Evolutionary conservation across 2,888 invertebrate genomes (phyloP).

Genomic region (Synergus laeviventris): DNA sequence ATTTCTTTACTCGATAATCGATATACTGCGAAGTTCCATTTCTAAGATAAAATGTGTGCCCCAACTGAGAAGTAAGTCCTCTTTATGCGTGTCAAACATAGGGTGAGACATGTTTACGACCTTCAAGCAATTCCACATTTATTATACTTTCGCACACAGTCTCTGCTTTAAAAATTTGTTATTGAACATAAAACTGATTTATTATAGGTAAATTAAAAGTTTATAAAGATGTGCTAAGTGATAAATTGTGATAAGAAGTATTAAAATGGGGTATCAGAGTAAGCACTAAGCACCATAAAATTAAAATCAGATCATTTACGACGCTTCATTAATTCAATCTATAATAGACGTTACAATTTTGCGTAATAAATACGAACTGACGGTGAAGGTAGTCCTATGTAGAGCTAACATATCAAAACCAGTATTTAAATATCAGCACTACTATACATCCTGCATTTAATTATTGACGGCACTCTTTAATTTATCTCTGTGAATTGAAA

Average conservation of each 20-base stretch:
- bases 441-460: conserved; percentile 15
- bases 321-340: conserved; percentile 9
- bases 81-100: conserved; percentile 33
- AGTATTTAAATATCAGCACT: conserved; percentile 27
- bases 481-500: conserved; percentile 28
- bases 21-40: conserved; percentile 18
- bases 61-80: conserved; percentile 36
- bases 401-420: conserved; percentile 13
- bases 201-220: neutral
- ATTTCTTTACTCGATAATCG: conserved; percentile 19
- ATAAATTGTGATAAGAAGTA: neutral
- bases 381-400: neutral
- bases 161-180: neutral
- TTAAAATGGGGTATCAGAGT: too few species aligned
- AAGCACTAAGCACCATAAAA: too few species aligned
- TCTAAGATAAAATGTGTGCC: conserved; percentile 32
- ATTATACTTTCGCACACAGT: conserved; percentile 5
- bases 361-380: conserved; percentile 22
- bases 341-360: conserved; percentile 6
- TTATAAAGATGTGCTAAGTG: neutral
- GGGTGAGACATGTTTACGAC: conserved; percentile 14
- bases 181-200: too few species aligned
- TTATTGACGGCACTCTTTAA: conserved; percentile 12
- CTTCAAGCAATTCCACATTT: conserved; percentile 12
- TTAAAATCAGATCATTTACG: neutral